Evolutionary conservation across 2,113 vertebrate species (phyloP).

Genomic region (Zonotrichia leucophrys): DNA sequence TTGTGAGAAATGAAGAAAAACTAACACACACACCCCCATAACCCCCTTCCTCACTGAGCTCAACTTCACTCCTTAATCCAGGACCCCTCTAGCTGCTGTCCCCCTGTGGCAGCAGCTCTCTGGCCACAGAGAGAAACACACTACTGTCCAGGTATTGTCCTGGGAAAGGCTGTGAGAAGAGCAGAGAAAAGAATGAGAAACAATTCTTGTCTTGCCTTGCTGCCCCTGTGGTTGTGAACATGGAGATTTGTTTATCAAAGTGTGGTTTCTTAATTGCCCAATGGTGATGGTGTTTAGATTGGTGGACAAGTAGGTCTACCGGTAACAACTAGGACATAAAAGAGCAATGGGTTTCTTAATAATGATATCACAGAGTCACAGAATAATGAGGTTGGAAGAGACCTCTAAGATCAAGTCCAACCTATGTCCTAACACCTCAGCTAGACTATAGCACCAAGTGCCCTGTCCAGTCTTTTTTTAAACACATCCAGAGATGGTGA

Average conservation of each 20-base stretch:
- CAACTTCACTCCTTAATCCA: not conserved
- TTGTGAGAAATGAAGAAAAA: not conserved
- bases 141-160: not conserved
- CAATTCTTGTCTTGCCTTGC: not conserved
- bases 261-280: not conserved
- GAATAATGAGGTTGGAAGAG: too few species aligned
- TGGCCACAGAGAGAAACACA: not conserved
- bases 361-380: too few species aligned
- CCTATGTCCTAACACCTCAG: too few species aligned
- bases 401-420: too few species aligned
- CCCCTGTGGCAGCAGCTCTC: not conserved
- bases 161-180: not conserved
- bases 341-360: not conserved
- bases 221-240: not conserved
- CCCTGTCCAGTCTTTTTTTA: too few species aligned
- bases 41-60: not conserved
- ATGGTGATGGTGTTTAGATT: not conserved
- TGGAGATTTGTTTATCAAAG: not conserved
- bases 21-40: too few species aligned
- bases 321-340: not conserved
- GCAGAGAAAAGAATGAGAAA: not conserved
- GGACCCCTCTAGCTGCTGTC: fast-evolving
- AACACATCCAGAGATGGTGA: too few species aligned
- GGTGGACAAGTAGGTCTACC: not conserved
- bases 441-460: too few species aligned